Base-by-base conservation (phyloP, 2,113 vertebrate genomes). In the Nansenia antarctica region DNA sequence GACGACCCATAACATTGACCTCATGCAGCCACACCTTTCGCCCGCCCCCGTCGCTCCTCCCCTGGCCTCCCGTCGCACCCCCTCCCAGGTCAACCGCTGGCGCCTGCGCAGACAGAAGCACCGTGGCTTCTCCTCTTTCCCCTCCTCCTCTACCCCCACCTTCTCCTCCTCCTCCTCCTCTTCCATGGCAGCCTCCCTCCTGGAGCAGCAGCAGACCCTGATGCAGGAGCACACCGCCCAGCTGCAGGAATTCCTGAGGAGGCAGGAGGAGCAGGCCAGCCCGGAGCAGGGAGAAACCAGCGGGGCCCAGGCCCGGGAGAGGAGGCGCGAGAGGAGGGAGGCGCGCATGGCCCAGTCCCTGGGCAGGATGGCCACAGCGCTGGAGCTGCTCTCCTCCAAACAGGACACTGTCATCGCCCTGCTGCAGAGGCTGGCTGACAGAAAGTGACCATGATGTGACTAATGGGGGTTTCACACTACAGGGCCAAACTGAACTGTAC, bases 361-460 rank as follows among this genome's bases (percentile, higher is more conserved):
- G 2, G 81, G 89, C 11, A 77, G 89, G 78, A 91, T 93, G 47
- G 91, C 91, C 68, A 90, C 90, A 0, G 90, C 92, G 0, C 77
- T 93, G 81, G 92, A 93, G 79, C 85, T 93, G 65, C 90, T 92
- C 26, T 91, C 90, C 12, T 91, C 92, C 74, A 93, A 93, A 62
- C 92, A 93, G 77, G 92, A 93, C 88, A 93, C 91, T 0, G 86
- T 93, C 78, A 93, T 92, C 0, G 89, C 91, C 0, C 88, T 93
- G 26, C 84, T 93, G 22, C 92, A 93, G 81, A 87, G 92, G 74
- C 82, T 93, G 35, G 88, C 91, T 6, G 92, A 93, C 57, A 82
- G 78, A n/a, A 90, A 90, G 80, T 91, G 58, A 60, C 27, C 6
- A 18, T 18, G 12, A n/a, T 49, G 5, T 1, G 2, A 15, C 45